These are phyloP conservation scores for Heliconius hermathena DNA, from an alignment of 1,140 invertebrate genomes.

Conservation along the genomic window DNA sequence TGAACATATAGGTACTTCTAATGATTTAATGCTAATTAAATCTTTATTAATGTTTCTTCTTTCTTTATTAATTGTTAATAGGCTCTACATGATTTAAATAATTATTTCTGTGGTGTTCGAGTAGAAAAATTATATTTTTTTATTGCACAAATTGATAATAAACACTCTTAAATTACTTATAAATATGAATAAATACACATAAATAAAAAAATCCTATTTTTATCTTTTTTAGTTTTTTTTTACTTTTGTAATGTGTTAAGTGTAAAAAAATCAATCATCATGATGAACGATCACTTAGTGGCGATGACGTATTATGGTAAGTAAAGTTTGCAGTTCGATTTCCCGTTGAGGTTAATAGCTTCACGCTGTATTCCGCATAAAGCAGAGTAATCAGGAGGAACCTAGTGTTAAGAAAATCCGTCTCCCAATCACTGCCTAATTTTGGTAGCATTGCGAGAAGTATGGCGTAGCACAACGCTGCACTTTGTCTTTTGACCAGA, in stretches of 20 bases:
- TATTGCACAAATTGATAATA: not conserved
- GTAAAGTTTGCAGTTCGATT: slow-evolving; percentile 31
- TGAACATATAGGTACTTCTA: too few relatives aligned
- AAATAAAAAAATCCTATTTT: slow-evolving; percentile 18
- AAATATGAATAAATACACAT: not conserved
- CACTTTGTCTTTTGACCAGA: too few relatives aligned
- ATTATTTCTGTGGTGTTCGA: too few relatives aligned
- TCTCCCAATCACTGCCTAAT: too few relatives aligned
- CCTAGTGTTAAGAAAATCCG: too few relatives aligned
- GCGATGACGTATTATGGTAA: slow-evolving; percentile 71
- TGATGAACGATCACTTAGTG: slow-evolving; percentile 64
- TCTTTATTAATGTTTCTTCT: too few relatives aligned
- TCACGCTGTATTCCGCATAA: not conserved
- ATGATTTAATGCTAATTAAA: too few relatives aligned
- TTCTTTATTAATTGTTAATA: too few relatives aligned
- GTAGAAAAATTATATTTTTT: not conserved
- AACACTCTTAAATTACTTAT: not conserved
- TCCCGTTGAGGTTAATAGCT: not conserved
- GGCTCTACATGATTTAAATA: too few relatives aligned
- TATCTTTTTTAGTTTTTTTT: slow-evolving; percentile 25
- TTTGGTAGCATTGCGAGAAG: too few relatives aligned
- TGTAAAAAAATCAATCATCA: slow-evolving; percentile 36
- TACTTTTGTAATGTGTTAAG: slow-evolving; percentile 27
- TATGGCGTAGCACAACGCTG: too few relatives aligned
- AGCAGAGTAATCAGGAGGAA: not conserved